A percentile compares a stretch with the other conserved stretches of the same genome.
phyloP scores from a whole-genome alignment of 2,113 vertebrate genomes.

The Ancistrus triradiatus region DNA sequence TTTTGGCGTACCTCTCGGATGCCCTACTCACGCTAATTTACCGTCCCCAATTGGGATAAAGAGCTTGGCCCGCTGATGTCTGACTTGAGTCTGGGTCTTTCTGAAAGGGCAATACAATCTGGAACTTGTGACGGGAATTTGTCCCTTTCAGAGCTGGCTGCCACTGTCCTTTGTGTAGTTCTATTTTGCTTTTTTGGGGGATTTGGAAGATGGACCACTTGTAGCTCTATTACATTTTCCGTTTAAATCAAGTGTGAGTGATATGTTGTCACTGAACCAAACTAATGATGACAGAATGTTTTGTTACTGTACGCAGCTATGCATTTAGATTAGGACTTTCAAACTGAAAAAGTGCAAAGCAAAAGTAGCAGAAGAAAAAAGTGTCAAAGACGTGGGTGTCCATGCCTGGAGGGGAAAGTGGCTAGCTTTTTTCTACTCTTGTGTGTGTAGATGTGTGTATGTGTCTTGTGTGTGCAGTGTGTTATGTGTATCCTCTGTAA shows the following conservation, averaged over 20 bases:
- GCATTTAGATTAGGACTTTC: not conserved
- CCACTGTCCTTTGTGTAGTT: slow-evolving; percentile 52
- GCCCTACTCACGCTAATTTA: slow-evolving; percentile 64
- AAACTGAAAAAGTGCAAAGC: not conserved
- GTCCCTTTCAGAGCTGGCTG: slow-evolving; percentile 54
- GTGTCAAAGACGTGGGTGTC: not conserved
- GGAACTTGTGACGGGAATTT: slow-evolving; percentile 69
- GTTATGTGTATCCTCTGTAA: slow-evolving; percentile 3
- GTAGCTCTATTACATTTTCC: slow-evolving; percentile 17
- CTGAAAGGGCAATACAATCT: slow-evolving; percentile 71
- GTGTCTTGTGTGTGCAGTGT: slow-evolving; percentile 5
- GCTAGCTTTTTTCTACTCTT: slow-evolving; percentile 11
- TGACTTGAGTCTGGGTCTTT: slow-evolving; percentile 65
- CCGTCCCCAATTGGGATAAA: slow-evolving; percentile 65
- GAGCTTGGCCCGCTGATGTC: slow-evolving; percentile 62
- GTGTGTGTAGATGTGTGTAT: slow-evolving; percentile 20
- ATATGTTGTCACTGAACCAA: no score
- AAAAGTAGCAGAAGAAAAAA: not conserved
- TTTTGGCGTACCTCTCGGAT: slow-evolving; percentile 52
- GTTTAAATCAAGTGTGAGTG: not conserved
- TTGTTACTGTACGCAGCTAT: no score
- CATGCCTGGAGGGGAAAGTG: slow-evolving; percentile 16
- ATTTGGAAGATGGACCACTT: slow-evolving; percentile 13
- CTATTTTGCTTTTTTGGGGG: slow-evolving; percentile 41
- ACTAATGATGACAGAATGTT: no score